Base-by-base conservation (phyloP, 2,888 invertebrate genomes). In the Aspidapion aeneum region DNA sequence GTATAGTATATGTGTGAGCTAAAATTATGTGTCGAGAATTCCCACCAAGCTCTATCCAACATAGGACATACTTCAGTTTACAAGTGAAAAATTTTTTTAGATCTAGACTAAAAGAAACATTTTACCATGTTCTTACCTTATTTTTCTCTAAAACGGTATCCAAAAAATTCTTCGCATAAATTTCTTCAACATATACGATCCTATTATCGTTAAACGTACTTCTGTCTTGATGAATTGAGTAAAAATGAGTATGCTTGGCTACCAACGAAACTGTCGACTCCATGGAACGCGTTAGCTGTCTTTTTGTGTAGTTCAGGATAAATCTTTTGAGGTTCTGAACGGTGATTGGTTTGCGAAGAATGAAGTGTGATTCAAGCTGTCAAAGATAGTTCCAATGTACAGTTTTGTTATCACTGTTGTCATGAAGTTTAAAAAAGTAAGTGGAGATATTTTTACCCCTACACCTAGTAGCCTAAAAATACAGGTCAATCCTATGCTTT, bases 311-410 rank as follows among this genome's bases (percentile, higher is more conserved):
- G 70, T 86, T 85, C 63, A 75, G 75, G 58, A 87, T 83, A 70
- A 86, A 86, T 59, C 83, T 80, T 63, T 83, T 74, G 1, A 86
- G 63, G 48, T 82, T 82, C 67, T 77, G 78, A 62, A 82, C 82
- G 63, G 80, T 84, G 69, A 84, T 80, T 7, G 82, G 79, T 56
- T 81, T 82, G 52, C 83, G 76, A 73, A 89, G 81, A 12, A 90
- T 78, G 73, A 87, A 89, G 75, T 89, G 90, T 72, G 82, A 82
- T 80, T 93, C 92, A 75, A 85, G 84, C 90, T 91, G 77, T 22
- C 81, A 80, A 67, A 70, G n/a, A n/a, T n/a, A n/a, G n/a, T n/a
- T n/a, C n/a, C n/a, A n/a, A n/a, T n/a, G n/a, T n/a, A n/a, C n/a
- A n/a, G n/a, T n/a, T n/a, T n/a, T n/a, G n/a, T n/a, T n/a, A n/a